These are phyloP conservation scores for Trematocara zebra DNA, from an alignment of 2,113 vertebrate genomes.

Conservation along the genomic window DNA sequence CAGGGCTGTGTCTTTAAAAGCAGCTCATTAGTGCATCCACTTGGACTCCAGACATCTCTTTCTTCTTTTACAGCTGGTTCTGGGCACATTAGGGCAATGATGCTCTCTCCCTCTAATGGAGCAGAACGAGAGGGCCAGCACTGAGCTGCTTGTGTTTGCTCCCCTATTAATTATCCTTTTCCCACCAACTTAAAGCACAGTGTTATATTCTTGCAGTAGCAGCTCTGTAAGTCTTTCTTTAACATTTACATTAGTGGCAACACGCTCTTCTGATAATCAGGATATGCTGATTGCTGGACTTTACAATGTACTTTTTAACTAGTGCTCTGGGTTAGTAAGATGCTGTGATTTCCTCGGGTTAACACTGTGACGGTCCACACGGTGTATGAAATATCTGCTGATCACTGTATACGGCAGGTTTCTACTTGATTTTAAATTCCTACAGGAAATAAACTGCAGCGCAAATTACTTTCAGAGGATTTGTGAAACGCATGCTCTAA, in stretches of 20 bases:
- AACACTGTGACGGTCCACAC: not conserved
- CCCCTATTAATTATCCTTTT: slow-evolving; percentile 54
- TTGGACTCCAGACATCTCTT: slow-evolving; percentile 49
- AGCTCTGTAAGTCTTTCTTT: slow-evolving; percentile 7
- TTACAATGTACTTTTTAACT: not conserved
- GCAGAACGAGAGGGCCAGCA: slow-evolving; percentile 37
- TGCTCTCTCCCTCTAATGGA: slow-evolving; percentile 58
- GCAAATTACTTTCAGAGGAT: not conserved
- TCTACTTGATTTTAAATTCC: not conserved
- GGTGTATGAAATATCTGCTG: not conserved
- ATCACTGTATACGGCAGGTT: not conserved
- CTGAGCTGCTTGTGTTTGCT: slow-evolving; percentile 37
- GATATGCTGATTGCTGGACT: not conserved
- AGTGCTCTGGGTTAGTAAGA: not conserved
- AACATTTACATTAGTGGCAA: not conserved
- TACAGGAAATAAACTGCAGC: not conserved
- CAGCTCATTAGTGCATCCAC: slow-evolving; percentile 58
- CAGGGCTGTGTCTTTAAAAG: slow-evolving; percentile 45
- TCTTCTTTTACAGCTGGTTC: slow-evolving; percentile 42
- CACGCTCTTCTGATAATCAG: not conserved
- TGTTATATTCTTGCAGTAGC: not conserved
- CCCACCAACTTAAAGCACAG: slow-evolving; percentile 7
- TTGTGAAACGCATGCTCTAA: not conserved
- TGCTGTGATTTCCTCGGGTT: not conserved
- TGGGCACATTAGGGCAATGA: slow-evolving; percentile 42